Base-by-base conservation (phyloP, 2,888 invertebrate species). In the Sinopyrophorus schimmeli region DNA sequence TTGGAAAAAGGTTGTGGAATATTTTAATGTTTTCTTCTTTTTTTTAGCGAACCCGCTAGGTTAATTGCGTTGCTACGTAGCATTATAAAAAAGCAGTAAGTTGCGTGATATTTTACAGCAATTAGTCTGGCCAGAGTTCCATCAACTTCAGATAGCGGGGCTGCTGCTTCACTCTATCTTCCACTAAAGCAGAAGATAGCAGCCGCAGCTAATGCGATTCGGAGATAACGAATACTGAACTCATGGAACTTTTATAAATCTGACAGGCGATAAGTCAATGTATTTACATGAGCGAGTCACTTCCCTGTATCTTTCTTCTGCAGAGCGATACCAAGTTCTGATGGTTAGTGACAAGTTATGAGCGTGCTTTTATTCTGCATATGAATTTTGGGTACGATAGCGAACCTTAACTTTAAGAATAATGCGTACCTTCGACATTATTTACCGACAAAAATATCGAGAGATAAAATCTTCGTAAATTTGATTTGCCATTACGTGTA, bases 191-290 rank as follows among this genome's bases (percentile, higher is more conserved):
- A 32, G 32, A 21, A 59, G 61, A 62, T 60, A 63, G 59, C 61
- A 61, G 59, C 57, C 61, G 54, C 61, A 53, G 64, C 66, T 68
- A 68, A 68, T 68, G 68, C 65, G 68, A 68, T 68, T 60, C 58
- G 56, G 53, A 68, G 68, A 68, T 68, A 68, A 68, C 65, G 58
- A 61, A 56, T 59, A 63, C 66, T 62, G 62, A 63, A 61, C 65
- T 61, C 61, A 54, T 61, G 61, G 58, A 65, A 66, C 61, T 66
- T 67, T 66, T 65, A 61, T 64, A 66, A 66, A 66, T 65, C 65
- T 63, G 65, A 64, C 65, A 64, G 65, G 58, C 65, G 66, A 66
- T 66, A 66, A 66, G 65, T 65, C 64, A 62, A 64, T 62, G 64
- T 64, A 63, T 64, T 63, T 65, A 63, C 63, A 65, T 61, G 63